Base-by-base conservation (phyloP, 2,797 vertebrate genomes). In the Otus scops region DNA sequence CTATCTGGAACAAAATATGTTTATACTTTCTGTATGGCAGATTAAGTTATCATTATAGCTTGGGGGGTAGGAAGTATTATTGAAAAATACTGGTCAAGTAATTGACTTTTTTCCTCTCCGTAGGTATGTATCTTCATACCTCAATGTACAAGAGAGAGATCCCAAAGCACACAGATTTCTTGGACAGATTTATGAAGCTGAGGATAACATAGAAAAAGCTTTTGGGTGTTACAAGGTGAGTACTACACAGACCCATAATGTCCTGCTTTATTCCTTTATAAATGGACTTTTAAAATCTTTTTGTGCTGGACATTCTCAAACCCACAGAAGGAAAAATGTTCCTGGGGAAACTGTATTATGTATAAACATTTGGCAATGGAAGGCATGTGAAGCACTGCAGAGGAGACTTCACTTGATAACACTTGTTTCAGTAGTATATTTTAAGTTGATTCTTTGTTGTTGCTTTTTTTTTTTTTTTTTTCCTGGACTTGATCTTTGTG, bases 161-260 rank as follows among this genome's bases (percentile, higher is more conserved):
- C 99, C 99, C 28, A 99, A 99, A 98, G 99, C 99, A 57, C 99
- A 99, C 95, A 99, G 98, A 85, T 99, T 99, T 97, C 98, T 99
- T 85, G 99, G 99, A 64, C 99, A 99, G 81, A 99, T 99, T 47
- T 99, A 98, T 20, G 99, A 99, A 97, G 98, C 95, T 88, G 99
- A 99, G 36, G 99, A 98, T 76, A 99, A 99, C 59, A 77, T 98
- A 96, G 98, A 98, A 97, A 99, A 99, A 97, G 99, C 99, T 65
- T 98, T 99, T 70, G 99, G 99, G 80, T 99, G 99, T 97, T 99
- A 99, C 68, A 99, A 99, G 98, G 99, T 99, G 97, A 89, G 71
- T 81, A 54, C 24, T 50, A 7, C 10, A 3, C 26, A 89, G 36
- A 54, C 9, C 10, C 16, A 13, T 76, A 4, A 59, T 65, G 18